Percentiles rank a stretch among this genome's conserved stretches.
phyloP scores from a whole-genome alignment of 2,888 invertebrate genomes.

The Cantharis lateralis region DNA sequence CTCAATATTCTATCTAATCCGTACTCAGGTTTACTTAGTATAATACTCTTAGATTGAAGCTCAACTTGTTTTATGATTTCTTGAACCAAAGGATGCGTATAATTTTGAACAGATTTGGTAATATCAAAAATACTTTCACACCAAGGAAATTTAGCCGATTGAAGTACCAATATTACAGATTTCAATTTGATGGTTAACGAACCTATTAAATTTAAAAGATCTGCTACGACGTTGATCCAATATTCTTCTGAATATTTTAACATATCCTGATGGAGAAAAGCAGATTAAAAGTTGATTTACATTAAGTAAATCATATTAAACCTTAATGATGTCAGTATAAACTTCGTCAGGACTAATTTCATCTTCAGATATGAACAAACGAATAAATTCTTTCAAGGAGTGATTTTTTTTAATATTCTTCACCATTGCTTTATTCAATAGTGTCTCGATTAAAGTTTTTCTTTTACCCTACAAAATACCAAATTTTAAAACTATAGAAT shows the following conservation, averaged over 20 bases:
- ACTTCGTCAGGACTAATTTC: slow-evolving; percentile 54
- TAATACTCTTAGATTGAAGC: slow-evolving; percentile 53
- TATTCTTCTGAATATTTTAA: slow-evolving; percentile 38
- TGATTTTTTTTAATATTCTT: slow-evolving; percentile 43
- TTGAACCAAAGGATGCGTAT: slow-evolving; percentile 48
- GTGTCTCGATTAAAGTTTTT: slow-evolving; percentile 37
- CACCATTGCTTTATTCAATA: slow-evolving; percentile 38
- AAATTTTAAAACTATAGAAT: slow-evolving; percentile 5
- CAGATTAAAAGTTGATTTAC: neutral
- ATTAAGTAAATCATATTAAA: slow-evolving; percentile 37
- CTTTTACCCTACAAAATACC: slow-evolving; percentile 39
- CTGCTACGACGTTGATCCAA: slow-evolving; percentile 40
- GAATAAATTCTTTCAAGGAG: slow-evolving; percentile 52
- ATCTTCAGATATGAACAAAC: slow-evolving; percentile 53
- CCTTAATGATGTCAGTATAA: slow-evolving; percentile 54
- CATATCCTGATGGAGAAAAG: neutral
- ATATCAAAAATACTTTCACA: slow-evolving; percentile 41
- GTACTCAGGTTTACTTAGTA: slow-evolving; percentile 56
- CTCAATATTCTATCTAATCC: neutral
- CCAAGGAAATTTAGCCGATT: slow-evolving; percentile 46
- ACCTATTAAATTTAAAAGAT: slow-evolving; percentile 42
- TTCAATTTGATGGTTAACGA: slow-evolving; percentile 41
- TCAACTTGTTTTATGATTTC: slow-evolving; percentile 51
- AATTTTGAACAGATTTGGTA: slow-evolving; percentile 38
- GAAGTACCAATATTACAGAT: slow-evolving; percentile 40